These are phyloP conservation scores for Drosophila navojoa DNA, from an alignment of 1,140 invertebrate species.

Conservation along the genomic window DNA sequence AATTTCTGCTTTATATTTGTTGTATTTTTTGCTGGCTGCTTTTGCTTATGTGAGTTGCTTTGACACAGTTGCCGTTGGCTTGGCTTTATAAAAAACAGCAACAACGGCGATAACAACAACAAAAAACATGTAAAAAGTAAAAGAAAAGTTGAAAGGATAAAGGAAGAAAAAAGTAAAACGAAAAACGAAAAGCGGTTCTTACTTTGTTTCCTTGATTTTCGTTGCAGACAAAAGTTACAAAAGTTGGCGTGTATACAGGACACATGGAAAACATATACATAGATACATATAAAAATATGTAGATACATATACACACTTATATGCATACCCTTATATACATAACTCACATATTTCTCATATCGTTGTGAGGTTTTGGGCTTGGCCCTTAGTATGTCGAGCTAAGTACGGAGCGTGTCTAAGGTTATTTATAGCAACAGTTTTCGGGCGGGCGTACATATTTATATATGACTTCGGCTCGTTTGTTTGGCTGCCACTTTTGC, in stretches of 20 bases:
- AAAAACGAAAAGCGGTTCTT: constrained; percentile 50
- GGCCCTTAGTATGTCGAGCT: constrained; percentile 4
- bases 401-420: constrained; percentile 52
- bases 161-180: constrained; percentile 19
- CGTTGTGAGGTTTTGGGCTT: constrained; percentile 34
- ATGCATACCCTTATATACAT: constrained; percentile 17
- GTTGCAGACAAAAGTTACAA: constrained; percentile 55
- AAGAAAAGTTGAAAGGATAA: constrained; percentile 7
- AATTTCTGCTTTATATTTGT: constrained; percentile 14
- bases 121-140: constrained; percentile 11
- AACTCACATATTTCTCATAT: constrained; percentile 1
- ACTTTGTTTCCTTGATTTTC: constrained; percentile 76
- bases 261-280: constrained; percentile 19
- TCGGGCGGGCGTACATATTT: constrained; percentile 53
- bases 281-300: constrained; percentile 10
- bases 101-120: too few species aligned
- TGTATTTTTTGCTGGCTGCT: constrained; percentile 34
- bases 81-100: constrained; percentile 28
- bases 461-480: constrained; percentile 48
- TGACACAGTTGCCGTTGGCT: constrained; percentile 64
- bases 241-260: constrained; percentile 65
- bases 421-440: constrained; percentile 79
- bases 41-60: constrained; percentile 29
- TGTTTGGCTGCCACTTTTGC: constrained; percentile 43
- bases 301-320: background rate